Base-by-base conservation (phyloP, 2,888 invertebrate genomes). In the Philonicus albiceps region DNA sequence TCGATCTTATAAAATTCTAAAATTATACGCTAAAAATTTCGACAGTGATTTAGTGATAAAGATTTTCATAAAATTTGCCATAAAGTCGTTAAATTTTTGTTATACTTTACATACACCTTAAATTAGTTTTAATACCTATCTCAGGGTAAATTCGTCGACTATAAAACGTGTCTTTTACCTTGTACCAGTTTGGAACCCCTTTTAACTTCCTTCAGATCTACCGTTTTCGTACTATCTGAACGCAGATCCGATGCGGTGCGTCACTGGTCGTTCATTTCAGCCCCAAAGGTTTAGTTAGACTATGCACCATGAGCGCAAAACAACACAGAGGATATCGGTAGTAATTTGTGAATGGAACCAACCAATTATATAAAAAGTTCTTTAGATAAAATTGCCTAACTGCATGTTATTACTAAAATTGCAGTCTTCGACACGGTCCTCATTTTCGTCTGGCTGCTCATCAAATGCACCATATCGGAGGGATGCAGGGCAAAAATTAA, bases 311-410 rank as follows among this genome's bases (percentile, higher is more conserved):
- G 78, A 16, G 5, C 43, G 22, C 27, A 1, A 78, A 16, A 49
- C 16, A 55, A 22, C 16, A 13, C n/a, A 80, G 40, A 40, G n/a
- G 53, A 55, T n/a, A n/a, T 81, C 55, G 81, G 81, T 81, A 81
- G 81, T 55, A 81, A 81, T 81, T 81, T 81, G 27, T 16, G 81
- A 81, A 81, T 81, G 81, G 81, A 81, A 81, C 55, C 81, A 55
- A 76, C 27, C 76, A 76, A 81, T 49, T 49, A 81, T 49, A 40
- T 78, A 49, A 49, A 81, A 81, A 55, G 34, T 81, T 81, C 34
- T 81, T 81, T 81, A 81, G 55, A 81, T 81, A 37, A 81, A 81
- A 81, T 81, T 81, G 37, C 34, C 31, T 81, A 81, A 81, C 81
- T 55, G 37, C 37, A 4, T 64, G 81, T 81, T 81, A 81, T 81